These are phyloP conservation scores for Cyrtonyx montezumae DNA, from an alignment of 2,113 vertebrate genomes.

Conservation along the genomic window DNA sequence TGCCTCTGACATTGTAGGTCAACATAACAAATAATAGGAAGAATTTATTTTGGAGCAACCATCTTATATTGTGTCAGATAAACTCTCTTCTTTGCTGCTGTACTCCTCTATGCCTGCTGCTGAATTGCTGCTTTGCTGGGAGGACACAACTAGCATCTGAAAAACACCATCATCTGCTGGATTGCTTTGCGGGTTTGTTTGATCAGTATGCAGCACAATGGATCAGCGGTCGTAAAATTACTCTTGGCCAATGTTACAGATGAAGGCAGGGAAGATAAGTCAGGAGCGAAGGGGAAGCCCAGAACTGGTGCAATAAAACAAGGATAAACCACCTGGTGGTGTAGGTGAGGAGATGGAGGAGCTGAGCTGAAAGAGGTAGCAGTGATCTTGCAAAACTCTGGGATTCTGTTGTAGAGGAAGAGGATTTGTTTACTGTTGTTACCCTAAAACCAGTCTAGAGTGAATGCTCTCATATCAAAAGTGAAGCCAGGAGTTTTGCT, in stretches of 20 bases:
- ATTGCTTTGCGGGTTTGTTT: constrained; percentile 3
- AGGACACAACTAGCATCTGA: not conserved
- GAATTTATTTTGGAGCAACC: too few species aligned
- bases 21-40: too few species aligned
- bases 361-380: not conserved
- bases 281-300: not conserved
- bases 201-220: not conserved
- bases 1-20: too few species aligned
- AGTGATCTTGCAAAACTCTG: not conserved
- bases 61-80: not conserved
- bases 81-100: not conserved
- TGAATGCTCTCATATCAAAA: not conserved
- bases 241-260: not conserved
- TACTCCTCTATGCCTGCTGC: not conserved
- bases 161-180: not conserved
- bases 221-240: not conserved
- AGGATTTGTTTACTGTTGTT: not conserved
- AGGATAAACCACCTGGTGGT: not conserved
- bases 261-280: not conserved
- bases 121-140: not conserved
- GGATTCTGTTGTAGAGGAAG: not conserved
- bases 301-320: not conserved
- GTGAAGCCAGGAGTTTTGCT: not conserved
- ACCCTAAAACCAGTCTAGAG: not conserved
- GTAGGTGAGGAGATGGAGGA: fast-evolving